A percentile compares a stretch with the other conserved stretches of the same genome.
phyloP scores from a whole-genome alignment of 2,113 vertebrate species.

The Cyanoramphus novaezelandiae region DNA sequence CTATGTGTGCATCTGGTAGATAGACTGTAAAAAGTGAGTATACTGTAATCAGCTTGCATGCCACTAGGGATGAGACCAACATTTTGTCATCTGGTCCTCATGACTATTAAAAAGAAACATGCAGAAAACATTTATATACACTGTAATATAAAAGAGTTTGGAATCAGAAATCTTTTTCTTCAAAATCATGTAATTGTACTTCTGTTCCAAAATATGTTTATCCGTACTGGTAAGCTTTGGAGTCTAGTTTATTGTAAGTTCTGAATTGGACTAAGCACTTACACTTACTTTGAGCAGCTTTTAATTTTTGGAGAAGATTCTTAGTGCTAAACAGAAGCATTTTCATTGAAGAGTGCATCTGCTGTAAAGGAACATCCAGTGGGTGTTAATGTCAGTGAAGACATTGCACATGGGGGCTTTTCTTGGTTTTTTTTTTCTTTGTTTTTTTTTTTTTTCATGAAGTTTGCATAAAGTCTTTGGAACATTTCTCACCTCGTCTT shows the following conservation, averaged over 20 bases:
- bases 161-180: not conserved
- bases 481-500: not conserved
- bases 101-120: not conserved
- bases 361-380: not conserved
- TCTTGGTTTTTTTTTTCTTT: too few species aligned
- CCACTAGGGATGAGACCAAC: not conserved
- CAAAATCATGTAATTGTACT: not conserved
- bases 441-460: not conserved
- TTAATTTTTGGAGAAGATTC: not conserved
- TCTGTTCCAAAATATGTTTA: slow-evolving; percentile 8
- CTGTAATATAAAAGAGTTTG: not conserved
- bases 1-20: not conserved
- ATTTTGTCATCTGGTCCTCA: not conserved
- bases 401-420: not conserved
- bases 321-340: not conserved
- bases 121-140: not conserved
- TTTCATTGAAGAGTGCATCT: not conserved
- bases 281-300: not conserved
- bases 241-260: not conserved
- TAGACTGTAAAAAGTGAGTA: not conserved
- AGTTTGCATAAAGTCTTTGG: not conserved
- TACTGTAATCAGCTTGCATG: not conserved
- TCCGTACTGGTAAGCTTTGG: not conserved
- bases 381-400: not conserved
- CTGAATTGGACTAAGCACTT: not conserved